These are phyloP conservation scores for Motacilla alba DNA, from an alignment of 2,113 vertebrate species.

Conservation along the genomic window DNA sequence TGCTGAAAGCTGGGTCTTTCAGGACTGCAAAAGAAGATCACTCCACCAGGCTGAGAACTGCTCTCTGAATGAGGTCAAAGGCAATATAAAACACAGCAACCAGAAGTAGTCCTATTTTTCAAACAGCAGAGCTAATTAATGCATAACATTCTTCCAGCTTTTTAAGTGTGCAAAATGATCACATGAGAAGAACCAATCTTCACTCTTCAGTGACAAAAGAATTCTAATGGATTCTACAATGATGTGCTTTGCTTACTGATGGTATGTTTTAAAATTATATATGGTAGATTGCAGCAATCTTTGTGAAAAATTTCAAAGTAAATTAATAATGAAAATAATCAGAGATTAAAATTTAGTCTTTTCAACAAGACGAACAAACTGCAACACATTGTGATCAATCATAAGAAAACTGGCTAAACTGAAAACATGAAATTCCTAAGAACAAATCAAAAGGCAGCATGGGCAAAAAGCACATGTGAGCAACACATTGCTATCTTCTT, in stretches of 20 bases:
- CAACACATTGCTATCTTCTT: background rate
- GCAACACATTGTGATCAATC: background rate
- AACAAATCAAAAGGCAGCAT: background rate
- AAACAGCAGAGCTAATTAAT: background rate
- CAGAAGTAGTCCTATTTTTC: background rate
- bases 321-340: background rate
- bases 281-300: background rate
- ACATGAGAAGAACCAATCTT: background rate
- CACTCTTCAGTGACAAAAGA: background rate
- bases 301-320: background rate
- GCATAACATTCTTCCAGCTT: background rate
- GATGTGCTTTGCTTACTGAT: background rate
- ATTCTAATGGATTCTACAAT: background rate
- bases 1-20: conserved; percentile 1
- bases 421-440: background rate
- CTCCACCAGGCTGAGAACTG: background rate
- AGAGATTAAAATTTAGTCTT: background rate
- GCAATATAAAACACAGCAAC: background rate
- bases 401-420: background rate
- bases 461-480: background rate
- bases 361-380: background rate
- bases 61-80: background rate
- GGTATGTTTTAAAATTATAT: background rate
- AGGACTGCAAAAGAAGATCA: background rate
- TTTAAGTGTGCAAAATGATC: background rate